Percentiles rank a stretch among this genome's conserved stretches.
Evolutionary conservation across 2,113 vertebrate genomes (phyloP).

Genomic region (Rallus limicola): DNA sequence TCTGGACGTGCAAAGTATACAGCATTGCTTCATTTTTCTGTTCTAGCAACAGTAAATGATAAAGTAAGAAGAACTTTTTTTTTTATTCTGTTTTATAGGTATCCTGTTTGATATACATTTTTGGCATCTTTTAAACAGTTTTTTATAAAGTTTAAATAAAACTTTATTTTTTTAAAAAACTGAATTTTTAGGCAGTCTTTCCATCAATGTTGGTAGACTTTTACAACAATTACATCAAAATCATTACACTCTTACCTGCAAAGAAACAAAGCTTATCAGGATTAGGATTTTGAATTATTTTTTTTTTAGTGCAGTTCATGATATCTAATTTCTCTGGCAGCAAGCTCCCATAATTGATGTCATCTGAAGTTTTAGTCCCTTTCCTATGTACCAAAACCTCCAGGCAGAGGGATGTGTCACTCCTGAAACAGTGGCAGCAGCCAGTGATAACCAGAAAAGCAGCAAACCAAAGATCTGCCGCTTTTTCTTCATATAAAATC

Average conservation of each 20-base stretch:
- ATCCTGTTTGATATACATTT: background rate
- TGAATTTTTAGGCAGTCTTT: background rate
- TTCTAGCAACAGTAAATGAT: background rate
- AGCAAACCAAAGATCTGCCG: background rate
- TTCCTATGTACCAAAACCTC: background rate
- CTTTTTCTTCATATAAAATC: background rate
- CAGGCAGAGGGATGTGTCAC: fast-evolving
- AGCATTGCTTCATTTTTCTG: background rate
- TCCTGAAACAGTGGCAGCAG: background rate
- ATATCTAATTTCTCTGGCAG: background rate
- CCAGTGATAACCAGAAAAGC: background rate
- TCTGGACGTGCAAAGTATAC: background rate
- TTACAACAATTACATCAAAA: background rate
- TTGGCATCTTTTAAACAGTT: background rate
- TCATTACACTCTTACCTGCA: background rate
- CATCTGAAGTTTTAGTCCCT: background rate
- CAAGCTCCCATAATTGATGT: background rate
- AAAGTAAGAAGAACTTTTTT: background rate
- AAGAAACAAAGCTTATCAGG: background rate
- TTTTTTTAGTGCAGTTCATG: background rate
- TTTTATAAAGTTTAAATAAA: background rate
- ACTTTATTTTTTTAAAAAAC: background rate
- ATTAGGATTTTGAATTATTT: background rate
- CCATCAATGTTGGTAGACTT: background rate
- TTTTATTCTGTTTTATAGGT: background rate